Evolutionary conservation across 92 coral and sea anemone genomes (phyloP), one percentile per base, ranked within the genome.

Genomic region (Epizoanthus fatuus): DNA sequence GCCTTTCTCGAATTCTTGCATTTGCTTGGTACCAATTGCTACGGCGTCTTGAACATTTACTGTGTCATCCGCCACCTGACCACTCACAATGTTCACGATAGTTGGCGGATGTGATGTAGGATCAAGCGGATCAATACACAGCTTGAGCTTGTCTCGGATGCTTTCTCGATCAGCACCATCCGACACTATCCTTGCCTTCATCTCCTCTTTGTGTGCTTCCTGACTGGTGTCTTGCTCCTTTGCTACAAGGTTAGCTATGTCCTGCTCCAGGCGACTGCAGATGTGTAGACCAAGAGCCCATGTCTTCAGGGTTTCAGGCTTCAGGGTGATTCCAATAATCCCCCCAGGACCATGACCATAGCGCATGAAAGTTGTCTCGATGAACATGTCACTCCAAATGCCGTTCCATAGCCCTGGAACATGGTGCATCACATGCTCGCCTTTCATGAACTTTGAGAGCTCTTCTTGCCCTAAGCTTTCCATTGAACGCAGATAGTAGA

Each of bases 211-310:
- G 93, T 92, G 91, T 9, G 76, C 72, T 29, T 63, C 72, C 77
- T 89, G 93, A 25, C 62, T 11, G 29, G 4, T 49, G 16, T 20
- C 78, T 76, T 81, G 80, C 53, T 86, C 67, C 11, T 89, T 83
- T 12, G 66, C 74, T 7, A 40, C 15, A 40, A 91, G 53, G 69
- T 75, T 56, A 10, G 15, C 37, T 9, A 76, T 49, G 66, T 88
- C 89, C 60, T 91, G 92, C 62, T 82, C 88, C 67, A 89, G 56
- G 53, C 81, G 89, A 82, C 87, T 9, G 63, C 95, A 92, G 40
- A 89, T 70, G 69, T 92, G 93, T 8, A 90, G 74, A 5, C 95
- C 80, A 59, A 92, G 91, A 47, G 89, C 95, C 95, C 91, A 92
- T 35, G 91, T 89, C 62, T 86, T 90, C 17, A 92, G 91, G 6